Evolutionary conservation across 2,113 vertebrate genomes (phyloP).

Genomic region (Acrocephalus kingi): DNA sequence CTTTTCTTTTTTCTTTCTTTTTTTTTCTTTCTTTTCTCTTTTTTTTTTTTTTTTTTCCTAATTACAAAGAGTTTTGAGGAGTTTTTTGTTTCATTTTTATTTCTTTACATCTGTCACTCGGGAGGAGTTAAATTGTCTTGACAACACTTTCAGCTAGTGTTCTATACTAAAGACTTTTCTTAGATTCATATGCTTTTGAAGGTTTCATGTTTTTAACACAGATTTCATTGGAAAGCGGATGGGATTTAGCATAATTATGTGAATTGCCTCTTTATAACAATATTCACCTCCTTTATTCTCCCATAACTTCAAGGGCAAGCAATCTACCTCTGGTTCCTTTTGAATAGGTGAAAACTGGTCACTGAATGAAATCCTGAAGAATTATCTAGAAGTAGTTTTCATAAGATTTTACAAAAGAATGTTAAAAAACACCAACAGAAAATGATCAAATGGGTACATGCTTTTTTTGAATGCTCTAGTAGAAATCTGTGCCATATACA

Average conservation of each 20-base stretch:
- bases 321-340: background rate
- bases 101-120: background rate
- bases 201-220: background rate
- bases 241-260: background rate
- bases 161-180: background rate
- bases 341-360: background rate
- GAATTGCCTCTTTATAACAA: background rate
- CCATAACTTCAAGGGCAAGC: background rate
- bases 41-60: fast-evolving
- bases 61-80: background rate
- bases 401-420: background rate
- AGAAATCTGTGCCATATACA: background rate
- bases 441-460: fast-evolving
- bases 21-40: fast-evolving
- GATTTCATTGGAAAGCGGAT: background rate
- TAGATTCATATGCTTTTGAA: background rate
- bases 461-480: background rate
- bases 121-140: background rate
- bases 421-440: background rate
- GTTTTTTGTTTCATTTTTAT: no score
- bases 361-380: background rate
- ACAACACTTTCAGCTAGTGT: background rate
- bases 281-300: background rate
- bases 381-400: background rate
- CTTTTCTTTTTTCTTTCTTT: no score